phyloP scores from a whole-genome alignment of 1,140 invertebrate genomes.

The Neodiprion virginianus region DNA sequence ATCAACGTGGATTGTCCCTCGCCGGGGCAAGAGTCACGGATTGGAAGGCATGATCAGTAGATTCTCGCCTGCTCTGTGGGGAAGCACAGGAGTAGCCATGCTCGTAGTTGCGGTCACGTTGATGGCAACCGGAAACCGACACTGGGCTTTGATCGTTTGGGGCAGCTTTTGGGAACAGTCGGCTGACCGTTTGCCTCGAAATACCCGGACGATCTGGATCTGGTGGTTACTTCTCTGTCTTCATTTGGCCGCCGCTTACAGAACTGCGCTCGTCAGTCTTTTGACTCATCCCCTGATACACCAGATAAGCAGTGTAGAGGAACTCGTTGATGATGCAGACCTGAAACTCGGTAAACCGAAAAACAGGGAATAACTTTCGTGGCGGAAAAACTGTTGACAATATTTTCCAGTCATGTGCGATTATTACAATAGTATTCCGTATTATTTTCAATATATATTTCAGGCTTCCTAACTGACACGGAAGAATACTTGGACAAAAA shows the following conservation, averaged over 20 bases:
- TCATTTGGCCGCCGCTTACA: background rate
- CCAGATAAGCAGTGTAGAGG: background rate
- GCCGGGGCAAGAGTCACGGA: background rate
- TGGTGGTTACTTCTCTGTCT: background rate
- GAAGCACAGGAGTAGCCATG: background rate
- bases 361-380: too few species aligned
- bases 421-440: too few species aligned
- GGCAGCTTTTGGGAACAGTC: slow-evolving; percentile 1
- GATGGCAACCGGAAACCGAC: background rate
- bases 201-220: background rate
- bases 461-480: background rate
- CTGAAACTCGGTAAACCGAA: background rate
- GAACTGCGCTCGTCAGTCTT: background rate
- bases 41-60: too few species aligned
- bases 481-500: background rate
- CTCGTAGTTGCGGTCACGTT: background rate
- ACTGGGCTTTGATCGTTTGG: background rate
- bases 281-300: background rate
- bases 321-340: background rate
- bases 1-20: background rate
- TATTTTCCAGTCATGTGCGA: too few species aligned
- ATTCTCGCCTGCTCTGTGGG: too few species aligned
- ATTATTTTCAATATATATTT: background rate
- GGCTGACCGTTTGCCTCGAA: background rate
- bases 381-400: too few species aligned